A percentile compares a stretch with the other conserved stretches of the same genome.
These are phyloP conservation scores for Nesometra sesokonis DNA, from an alignment of 35 echinoderm and acorn worm genomes.

Conservation along the genomic window DNA sequence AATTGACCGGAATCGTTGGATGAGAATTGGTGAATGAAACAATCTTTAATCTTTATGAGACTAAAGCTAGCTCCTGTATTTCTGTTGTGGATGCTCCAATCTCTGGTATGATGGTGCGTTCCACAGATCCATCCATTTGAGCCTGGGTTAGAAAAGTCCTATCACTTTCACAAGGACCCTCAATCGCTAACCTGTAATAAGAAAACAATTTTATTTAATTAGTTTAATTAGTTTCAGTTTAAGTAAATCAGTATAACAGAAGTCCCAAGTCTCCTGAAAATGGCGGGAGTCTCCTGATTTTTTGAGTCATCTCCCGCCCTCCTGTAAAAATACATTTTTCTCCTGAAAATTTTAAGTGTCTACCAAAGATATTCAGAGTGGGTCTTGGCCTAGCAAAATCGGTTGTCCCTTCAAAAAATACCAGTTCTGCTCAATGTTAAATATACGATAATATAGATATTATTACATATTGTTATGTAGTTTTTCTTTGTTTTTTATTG, in stretches of 20 bases:
- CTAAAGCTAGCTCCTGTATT: background rate
- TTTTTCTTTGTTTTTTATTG: no score
- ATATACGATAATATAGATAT: no score
- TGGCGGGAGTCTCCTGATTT: no score
- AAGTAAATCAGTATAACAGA: background rate
- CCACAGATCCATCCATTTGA: background rate
- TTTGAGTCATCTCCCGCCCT: no score
- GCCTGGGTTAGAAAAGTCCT: constrained; percentile 1
- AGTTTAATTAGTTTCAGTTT: no score
- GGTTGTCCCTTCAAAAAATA: no score
- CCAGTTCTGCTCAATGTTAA: no score
- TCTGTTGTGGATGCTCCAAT: constrained; percentile 1
- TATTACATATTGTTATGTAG: no score
- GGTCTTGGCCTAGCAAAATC: no score
- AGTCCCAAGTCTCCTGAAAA: background rate
- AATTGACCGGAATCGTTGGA: no score
- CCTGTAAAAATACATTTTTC: no score
- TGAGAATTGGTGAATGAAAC: no score
- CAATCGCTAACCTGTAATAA: background rate
- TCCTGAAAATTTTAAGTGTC: background rate
- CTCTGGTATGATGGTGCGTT: background rate
- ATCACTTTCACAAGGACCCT: background rate
- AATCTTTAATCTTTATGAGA: background rate
- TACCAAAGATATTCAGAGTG: background rate
- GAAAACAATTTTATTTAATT: background rate